phyloP scores from a whole-genome alignment of 2,113 vertebrate genomes.

The Channa maculata region DNA sequence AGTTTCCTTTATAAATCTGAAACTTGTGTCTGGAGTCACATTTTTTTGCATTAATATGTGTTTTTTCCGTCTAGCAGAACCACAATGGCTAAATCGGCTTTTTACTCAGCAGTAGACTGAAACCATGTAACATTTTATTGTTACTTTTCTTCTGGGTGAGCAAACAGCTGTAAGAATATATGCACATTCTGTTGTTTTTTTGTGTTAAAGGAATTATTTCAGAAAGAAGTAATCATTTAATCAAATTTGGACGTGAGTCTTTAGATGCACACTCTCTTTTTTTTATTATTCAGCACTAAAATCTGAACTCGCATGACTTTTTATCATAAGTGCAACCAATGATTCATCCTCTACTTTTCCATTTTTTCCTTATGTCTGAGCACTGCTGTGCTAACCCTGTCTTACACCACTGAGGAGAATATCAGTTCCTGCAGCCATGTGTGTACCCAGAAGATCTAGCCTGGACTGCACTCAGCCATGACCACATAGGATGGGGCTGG shows the following conservation, averaged over 20 bases:
- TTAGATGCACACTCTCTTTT: no score
- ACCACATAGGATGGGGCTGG: constrained; percentile 64
- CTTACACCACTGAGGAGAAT: constrained; percentile 54
- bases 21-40: constrained; percentile 60
- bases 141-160: background rate
- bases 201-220: constrained; percentile 6
- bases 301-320: constrained; percentile 7
- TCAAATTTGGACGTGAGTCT: no score
- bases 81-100: constrained; percentile 20
- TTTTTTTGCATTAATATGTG: constrained; percentile 46
- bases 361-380: constrained; percentile 43
- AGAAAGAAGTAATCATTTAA: background rate
- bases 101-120: constrained; percentile 11
- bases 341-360: constrained; percentile 61
- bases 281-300: background rate
- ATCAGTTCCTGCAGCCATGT: constrained; percentile 50
- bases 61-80: constrained; percentile 45
- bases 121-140: background rate
- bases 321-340: constrained; percentile 46
- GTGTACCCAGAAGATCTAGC: constrained; percentile 68
- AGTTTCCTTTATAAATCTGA: constrained; percentile 68
- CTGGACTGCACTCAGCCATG: constrained; percentile 73
- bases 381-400: constrained; percentile 22
- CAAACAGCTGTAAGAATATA: background rate
- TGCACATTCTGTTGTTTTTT: background rate